These are phyloP conservation scores for Ophioninae sp. DNA, from an alignment of 2,888 invertebrate genomes.

Conservation along the genomic window DNA sequence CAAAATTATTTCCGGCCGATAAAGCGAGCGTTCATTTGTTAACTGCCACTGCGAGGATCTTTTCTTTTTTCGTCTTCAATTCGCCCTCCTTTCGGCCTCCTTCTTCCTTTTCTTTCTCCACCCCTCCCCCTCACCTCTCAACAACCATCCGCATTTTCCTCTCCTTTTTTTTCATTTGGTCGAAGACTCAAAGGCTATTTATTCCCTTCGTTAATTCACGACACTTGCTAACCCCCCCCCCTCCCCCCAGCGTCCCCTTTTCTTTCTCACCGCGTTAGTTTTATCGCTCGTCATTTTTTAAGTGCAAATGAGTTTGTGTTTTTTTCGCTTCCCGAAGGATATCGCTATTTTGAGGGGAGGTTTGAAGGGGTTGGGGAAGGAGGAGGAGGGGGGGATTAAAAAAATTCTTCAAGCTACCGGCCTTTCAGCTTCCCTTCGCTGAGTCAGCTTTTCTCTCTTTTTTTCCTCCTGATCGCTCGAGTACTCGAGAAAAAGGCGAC, in stretches of 20 bases:
- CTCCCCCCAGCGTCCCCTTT: constrained; percentile 58
- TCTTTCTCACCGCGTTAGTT: constrained; percentile 75
- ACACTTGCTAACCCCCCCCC: constrained; percentile 38
- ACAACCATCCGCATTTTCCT: constrained; percentile 30
- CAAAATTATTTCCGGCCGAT: constrained; percentile 80
- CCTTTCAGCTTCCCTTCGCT: constrained; percentile 50
- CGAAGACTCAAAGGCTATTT: constrained; percentile 44
- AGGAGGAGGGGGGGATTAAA: constrained; percentile 18
- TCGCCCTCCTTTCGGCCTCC: constrained; percentile 52
- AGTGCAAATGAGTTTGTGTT: constrained; percentile 79
- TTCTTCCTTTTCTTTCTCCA: constrained; percentile 39
- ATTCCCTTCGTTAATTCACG: constrained; percentile 64
- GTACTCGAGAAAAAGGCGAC: constrained; percentile 15
- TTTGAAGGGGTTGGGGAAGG: neutral
- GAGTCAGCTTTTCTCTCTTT: constrained; percentile 62
- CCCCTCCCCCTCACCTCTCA: constrained; percentile 44
- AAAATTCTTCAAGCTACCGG: constrained; percentile 27
- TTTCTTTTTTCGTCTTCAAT: constrained; percentile 63
- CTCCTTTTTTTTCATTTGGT: constrained; percentile 47
- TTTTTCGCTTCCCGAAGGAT: constrained; percentile 43
- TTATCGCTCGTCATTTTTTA: constrained; percentile 80
- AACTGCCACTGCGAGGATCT: constrained; percentile 71
- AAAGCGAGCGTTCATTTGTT: constrained; percentile 79
- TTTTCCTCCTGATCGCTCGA: neutral
- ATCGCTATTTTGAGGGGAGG: constrained; percentile 30